Base-by-base conservation (phyloP, 2,797 vertebrate species). In the Poeciliopsis presidionis region DNA sequence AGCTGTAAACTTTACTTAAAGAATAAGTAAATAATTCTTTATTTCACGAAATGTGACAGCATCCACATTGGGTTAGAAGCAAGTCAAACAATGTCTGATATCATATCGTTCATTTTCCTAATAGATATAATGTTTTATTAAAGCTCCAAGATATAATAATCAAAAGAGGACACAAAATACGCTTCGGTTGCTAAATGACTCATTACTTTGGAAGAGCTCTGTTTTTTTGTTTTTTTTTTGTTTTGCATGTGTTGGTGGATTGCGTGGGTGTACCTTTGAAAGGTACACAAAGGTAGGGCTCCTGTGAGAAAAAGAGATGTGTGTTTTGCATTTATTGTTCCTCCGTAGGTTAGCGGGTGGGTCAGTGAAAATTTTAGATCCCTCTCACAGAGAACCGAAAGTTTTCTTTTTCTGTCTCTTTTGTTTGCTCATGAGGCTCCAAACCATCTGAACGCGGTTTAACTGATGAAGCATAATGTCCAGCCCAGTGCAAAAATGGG, bases 251-350 rank as follows among this genome's bases (percentile, higher is more conserved):
- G 41, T 65, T 25, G 43, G 53, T 75, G 55, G 72, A 78, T 5
- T 22, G 53, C 45, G 16, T 82, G 69, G 76, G 79, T 13, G 53
- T 76, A 61, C 77, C 45, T 78, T 39, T 72, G 14, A 82, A 73
- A 74, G 74, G 33, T 41, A 51, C 75, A 74, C 53, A 81, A 45
- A 69, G 33, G 51, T 74, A 43, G 16, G 25, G 49, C 65, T 73
- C 28, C 59, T 36, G 55, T 63, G 67, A 86, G 67, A 81, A 55
- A 53, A 49, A 30, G 22, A 57, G 45, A 53, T 45, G 57, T 57
- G 0, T 78, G n/a, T 49, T 55, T 59, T 61, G 59, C 70, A 79
- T 76, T 80, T 80, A 78, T 55, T 71, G 47, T 63, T 74, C 43
- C 51, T 74, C 80, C 69, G 0, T n/a, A 4, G 63, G 18, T n/a